Percentiles rank a stretch among this genome's conserved stretches.
These are phyloP conservation scores for Petrocephalus sullivani DNA, from an alignment of 2,797 vertebrate species.

Conservation along the genomic window DNA sequence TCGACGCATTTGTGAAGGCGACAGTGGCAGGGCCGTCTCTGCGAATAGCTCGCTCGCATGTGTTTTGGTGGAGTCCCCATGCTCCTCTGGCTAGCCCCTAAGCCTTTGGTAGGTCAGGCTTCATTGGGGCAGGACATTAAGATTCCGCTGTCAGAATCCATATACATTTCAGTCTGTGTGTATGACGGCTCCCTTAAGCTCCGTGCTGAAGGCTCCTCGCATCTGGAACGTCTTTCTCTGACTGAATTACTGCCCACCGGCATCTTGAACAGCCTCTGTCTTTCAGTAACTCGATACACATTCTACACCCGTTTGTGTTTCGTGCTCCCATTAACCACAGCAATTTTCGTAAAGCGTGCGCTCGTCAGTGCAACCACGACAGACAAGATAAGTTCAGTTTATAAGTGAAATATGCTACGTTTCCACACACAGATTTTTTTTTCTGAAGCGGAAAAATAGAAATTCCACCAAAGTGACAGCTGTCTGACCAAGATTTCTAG, in stretches of 20 bases:
- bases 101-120: constrained; percentile 1
- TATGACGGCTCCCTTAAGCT: not conserved
- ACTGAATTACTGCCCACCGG: not conserved
- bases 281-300: not conserved
- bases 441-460: not conserved
- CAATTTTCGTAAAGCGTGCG: not conserved
- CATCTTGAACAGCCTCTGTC: constrained; percentile 5
- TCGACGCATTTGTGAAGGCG: not conserved
- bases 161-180: constrained; percentile 19
- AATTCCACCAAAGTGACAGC: not conserved
- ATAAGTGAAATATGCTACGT: not conserved
- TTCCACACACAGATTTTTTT: not conserved
- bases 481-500: not conserved
- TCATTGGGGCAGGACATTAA: constrained; percentile 7
- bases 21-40: not conserved
- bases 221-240: constrained; percentile 18
- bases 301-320: not conserved
- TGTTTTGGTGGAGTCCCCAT: not conserved
- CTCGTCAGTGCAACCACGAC: not conserved
- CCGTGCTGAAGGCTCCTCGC: not conserved
- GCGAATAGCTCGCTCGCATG: not conserved
- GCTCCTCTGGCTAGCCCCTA: not conserved
- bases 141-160: constrained; percentile 21
- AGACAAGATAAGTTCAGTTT: not conserved
- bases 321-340: not conserved